Conservation (phyloP, 2,113 vertebrate genomes). For the Papio anubis region DNA sequence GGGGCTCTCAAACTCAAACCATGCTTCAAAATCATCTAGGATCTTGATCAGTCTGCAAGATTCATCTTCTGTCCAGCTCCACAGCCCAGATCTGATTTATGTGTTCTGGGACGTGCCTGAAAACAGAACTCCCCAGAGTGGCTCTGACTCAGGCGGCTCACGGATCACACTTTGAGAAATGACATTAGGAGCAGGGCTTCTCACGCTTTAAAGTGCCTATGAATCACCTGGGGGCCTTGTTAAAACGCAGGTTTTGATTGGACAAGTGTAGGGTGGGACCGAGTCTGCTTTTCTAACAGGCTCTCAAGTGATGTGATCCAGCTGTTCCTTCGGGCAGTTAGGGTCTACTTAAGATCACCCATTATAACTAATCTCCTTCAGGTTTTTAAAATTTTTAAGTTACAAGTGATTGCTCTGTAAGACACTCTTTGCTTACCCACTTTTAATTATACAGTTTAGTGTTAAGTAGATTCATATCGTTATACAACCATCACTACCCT, state of each 20-base stretch:
- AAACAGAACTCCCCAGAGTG: not conserved
- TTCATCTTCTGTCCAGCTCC: not conserved
- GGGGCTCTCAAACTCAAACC: not conserved
- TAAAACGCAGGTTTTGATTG: slow-evolving; percentile 14
- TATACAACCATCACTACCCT: not conserved
- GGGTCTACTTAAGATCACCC: slow-evolving; percentile 10
- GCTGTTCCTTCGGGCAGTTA: not conserved
- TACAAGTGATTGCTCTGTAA: not conserved
- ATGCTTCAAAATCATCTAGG: not conserved
- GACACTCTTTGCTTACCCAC: not conserved
- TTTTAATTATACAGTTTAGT: not conserved
- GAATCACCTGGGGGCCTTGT: not conserved
- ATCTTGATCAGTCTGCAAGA: not conserved
- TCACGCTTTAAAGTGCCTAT: not conserved
- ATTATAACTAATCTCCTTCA: not conserved
- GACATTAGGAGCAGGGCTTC: not conserved
- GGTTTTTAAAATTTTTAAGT: not conserved
- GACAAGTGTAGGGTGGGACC: not conserved
- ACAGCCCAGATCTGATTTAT: no score
- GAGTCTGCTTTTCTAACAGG: not conserved
- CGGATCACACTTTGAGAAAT: not conserved
- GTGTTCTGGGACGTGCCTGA: not conserved
- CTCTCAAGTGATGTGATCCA: not conserved
- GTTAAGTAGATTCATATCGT: not conserved
- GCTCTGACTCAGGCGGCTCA: not conserved